These are phyloP conservation scores for Manis pentadactyla DNA, from an alignment of 2,797 vertebrate species.

Conservation along the genomic window DNA sequence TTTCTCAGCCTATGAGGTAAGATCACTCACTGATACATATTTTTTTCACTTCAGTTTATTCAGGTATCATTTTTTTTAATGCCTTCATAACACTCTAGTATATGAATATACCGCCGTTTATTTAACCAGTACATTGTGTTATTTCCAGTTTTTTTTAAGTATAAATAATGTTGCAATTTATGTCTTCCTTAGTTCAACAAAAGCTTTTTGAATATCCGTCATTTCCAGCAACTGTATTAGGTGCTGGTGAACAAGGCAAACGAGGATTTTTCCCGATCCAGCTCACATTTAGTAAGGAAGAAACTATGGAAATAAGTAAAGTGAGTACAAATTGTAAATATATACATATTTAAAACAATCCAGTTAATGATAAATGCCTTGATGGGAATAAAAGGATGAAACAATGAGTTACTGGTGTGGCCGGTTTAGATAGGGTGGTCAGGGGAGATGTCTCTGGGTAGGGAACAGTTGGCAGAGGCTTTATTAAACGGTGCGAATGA, in stretches of 20 bases:
- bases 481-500: not conserved
- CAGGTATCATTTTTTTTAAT: constrained; percentile 21
- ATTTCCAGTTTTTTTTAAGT: not conserved
- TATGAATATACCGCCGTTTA: not conserved
- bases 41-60: not conserved
- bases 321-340: not conserved
- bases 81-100: not conserved
- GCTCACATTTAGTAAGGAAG: not conserved
- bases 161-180: not conserved
- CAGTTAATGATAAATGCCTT: not conserved
- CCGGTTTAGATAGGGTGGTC: not conserved
- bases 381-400: not conserved
- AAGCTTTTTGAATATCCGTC: not conserved
- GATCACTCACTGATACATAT: not conserved
- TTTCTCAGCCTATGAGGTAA: not conserved
- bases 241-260: not conserved
- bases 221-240: not conserved
- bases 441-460: not conserved
- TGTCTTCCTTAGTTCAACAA: not conserved
- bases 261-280: not conserved
- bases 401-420: not conserved
- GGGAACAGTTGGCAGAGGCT: not conserved
- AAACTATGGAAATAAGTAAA: not conserved
- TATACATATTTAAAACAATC: not conserved
- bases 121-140: not conserved